Conservation (phyloP, 2,797 vertebrate genomes). For the Peromyscus eremicus region DNA sequence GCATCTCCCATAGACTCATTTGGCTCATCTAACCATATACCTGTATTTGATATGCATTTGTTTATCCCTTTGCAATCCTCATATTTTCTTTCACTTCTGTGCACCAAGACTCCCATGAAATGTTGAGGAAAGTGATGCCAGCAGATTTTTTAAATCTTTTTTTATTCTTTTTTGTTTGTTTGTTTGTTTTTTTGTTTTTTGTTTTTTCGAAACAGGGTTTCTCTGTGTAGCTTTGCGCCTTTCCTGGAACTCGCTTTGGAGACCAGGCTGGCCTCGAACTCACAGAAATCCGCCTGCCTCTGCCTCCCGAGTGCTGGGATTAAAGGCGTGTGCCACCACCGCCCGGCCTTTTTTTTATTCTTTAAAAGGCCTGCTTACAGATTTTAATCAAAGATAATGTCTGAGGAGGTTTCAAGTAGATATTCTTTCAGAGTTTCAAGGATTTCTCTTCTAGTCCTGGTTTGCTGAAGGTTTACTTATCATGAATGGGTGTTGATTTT, state of each 20-base stretch:
- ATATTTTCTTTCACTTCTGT: neutral
- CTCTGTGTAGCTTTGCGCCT: no score
- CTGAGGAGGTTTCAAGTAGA: neutral
- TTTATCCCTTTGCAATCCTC: constrained; percentile 4
- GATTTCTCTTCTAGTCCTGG: neutral
- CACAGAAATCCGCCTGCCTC: no score
- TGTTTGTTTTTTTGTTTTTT: no score
- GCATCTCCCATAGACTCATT: neutral
- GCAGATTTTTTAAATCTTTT: neutral
- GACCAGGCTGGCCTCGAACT: no score
- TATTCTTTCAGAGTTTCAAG: neutral
- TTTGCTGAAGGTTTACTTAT: neutral
- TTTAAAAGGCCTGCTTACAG: neutral
- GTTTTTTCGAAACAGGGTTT: no score
- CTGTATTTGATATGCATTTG: constrained; percentile 15
- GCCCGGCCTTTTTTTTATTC: no score
- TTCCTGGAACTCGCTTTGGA: no score
- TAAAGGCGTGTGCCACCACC: no score
- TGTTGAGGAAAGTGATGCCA: constrained; percentile 8
- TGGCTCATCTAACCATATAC: neutral
- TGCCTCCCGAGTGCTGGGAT: no score
- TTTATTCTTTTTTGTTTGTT: no score
- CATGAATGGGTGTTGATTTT: neutral
- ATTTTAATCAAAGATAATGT: constrained; percentile 50
- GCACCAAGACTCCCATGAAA: neutral